Conservation (phyloP, 2,797 vertebrate genomes). For the Capromys pilorides region DNA sequence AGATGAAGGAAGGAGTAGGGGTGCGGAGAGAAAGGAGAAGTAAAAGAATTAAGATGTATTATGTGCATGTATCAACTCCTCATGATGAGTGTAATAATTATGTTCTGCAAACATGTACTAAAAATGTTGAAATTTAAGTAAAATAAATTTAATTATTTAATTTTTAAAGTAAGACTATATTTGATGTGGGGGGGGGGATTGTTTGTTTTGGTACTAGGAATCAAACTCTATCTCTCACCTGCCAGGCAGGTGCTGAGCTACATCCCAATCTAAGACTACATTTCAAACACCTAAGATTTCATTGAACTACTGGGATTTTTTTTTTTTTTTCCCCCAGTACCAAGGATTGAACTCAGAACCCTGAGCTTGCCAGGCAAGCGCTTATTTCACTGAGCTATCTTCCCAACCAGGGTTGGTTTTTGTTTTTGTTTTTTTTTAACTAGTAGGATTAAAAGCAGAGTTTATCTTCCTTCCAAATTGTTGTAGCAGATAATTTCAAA, state of each 20-base stretch:
- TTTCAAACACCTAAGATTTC: constrained; percentile 11
- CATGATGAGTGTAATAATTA: not conserved
- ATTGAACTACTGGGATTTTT: constrained; percentile 1
- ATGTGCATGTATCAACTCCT: not conserved
- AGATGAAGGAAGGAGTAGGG: not conserved
- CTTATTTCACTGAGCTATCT: no score
- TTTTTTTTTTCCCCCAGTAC: not conserved
- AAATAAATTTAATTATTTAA: not conserved
- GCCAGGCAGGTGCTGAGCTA: no score
- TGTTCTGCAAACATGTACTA: not conserved
- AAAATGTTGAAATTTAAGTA: not conserved
- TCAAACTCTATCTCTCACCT: no score
- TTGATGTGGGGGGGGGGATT: not conserved
- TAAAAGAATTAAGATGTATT: not conserved
- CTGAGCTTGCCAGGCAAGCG: no score
- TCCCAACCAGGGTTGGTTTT: no score
- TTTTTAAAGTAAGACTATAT: not conserved
- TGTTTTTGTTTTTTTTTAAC: not conserved
- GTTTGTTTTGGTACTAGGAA: no score
- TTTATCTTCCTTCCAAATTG: constrained; percentile 18
- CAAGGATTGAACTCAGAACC: no score
- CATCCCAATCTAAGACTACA: not conserved
- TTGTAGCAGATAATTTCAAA: not conserved
- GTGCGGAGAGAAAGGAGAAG: not conserved
- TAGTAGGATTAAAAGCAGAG: constrained; percentile 10